Percentiles rank a stretch among this genome's conserved stretches.
Conservation (phyloP, 2,888 invertebrate genomes). For the Oscheius sp. region DNA sequence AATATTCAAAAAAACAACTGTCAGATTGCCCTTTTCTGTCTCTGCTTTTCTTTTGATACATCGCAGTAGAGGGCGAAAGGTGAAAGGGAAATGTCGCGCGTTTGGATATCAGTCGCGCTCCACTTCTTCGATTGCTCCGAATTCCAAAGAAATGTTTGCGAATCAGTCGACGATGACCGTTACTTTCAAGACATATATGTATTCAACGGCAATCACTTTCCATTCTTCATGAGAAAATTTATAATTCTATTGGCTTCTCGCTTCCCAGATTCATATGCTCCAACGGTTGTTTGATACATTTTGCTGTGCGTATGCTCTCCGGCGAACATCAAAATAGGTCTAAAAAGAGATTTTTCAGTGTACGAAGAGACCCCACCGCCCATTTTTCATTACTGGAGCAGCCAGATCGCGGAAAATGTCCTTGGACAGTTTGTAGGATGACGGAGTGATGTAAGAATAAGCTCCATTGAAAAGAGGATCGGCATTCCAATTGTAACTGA, state of each 20-base stretch:
- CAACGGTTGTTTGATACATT: slow-evolving; percentile 47
- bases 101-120: slow-evolving; percentile 29
- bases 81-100: slow-evolving; percentile 11
- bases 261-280: slow-evolving; percentile 39
- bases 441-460: slow-evolving; percentile 41
- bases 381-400: slow-evolving; percentile 3
- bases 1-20: too few relatives aligned
- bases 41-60: too few relatives aligned
- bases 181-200: too few relatives aligned
- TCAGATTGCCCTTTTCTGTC: too few relatives aligned
- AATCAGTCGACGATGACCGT: background rate
- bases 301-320: slow-evolving; percentile 44
- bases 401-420: slow-evolving; percentile 15
- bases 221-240: too few relatives aligned
- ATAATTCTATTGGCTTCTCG: slow-evolving; percentile 34
- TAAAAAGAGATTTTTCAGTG: background rate
- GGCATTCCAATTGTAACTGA: slow-evolving; percentile 39
- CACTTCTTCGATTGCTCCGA: slow-evolving; percentile 24
- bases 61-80: too few relatives aligned
- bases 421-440: background rate
- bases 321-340: slow-evolving; percentile 36
- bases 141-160: slow-evolving; percentile 27
- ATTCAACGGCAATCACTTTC: too few relatives aligned
- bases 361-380: slow-evolving; percentile 1
- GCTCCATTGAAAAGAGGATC: slow-evolving; percentile 40